Percentiles rank a stretch among this genome's conserved stretches.
Evolutionary conservation across 2,113 vertebrate species (phyloP).

Genomic region (Pogona vitticeps): DNA sequence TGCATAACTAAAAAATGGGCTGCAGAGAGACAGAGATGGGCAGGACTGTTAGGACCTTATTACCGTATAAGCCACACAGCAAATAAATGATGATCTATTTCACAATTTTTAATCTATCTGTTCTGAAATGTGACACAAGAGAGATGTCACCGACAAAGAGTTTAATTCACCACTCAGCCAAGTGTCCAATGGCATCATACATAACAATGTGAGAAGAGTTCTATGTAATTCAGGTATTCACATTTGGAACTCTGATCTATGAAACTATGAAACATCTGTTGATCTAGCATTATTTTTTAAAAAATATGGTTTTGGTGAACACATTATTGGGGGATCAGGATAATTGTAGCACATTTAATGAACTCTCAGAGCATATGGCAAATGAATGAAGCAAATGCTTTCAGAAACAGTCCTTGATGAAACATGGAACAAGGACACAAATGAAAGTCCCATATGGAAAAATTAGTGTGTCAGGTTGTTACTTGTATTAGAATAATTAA

Average conservation of each 20-base stretch:
- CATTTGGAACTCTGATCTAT: neutral
- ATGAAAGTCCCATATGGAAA: constrained; percentile 28
- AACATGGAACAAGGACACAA: constrained; percentile 31
- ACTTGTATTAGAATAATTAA: neutral
- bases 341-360: constrained; percentile 4
- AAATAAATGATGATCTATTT: neutral
- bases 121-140: neutral
- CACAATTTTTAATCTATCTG: neutral
- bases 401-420: constrained; percentile 10
- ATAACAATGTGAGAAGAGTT: neutral
- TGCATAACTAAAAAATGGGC: constrained; percentile 30
- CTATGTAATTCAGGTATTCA: neutral
- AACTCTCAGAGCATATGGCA: constrained; percentile 43
- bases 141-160: neutral
- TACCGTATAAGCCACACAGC: neutral
- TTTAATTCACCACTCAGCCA: neutral
- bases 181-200: neutral
- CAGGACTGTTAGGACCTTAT: neutral
- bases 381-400: neutral
- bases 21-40: neutral
- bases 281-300: fast-evolving
- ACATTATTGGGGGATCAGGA: constrained; percentile 10
- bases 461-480: neutral
- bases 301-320: neutral
- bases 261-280: neutral